Evolutionary conservation across 2,113 vertebrate species (phyloP).

Genomic region (Zosterops lateralis): DNA sequence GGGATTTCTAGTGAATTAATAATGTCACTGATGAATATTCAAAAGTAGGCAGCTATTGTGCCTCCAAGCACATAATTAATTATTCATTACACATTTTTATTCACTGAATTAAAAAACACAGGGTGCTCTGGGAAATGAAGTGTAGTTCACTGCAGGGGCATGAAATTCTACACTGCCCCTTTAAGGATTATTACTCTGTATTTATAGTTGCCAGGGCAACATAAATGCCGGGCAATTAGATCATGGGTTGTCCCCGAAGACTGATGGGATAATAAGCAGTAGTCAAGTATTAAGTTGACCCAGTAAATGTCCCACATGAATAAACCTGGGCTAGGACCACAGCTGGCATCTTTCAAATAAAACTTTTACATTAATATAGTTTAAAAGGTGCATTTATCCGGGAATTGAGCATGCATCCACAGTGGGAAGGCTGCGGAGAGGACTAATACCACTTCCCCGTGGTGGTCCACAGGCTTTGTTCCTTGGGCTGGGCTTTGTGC

Average conservation of each 20-base stretch:
- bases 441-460: conserved; percentile 15
- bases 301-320: conserved; percentile 83
- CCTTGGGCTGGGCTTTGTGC: not conserved
- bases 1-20: conserved; percentile 87
- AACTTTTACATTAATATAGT: conserved; percentile 77
- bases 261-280: conserved; percentile 88
- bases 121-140: conserved; percentile 85
- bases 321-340: conserved; percentile 80
- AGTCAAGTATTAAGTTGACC: conserved; percentile 90
- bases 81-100: conserved; percentile 89
- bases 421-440: not conserved
- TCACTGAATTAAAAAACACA: conserved; percentile 88
- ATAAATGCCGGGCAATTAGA: conserved; percentile 88
- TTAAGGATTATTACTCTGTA: conserved; percentile 85
- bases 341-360: conserved; percentile 83
- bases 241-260: conserved; percentile 85
- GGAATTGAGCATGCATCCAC: conserved; percentile 48
- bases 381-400: conserved; percentile 72
- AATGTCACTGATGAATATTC: conserved; percentile 87
- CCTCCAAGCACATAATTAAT: conserved; percentile 88
- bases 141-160: conserved; percentile 80
- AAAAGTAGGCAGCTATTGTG: conserved; percentile 88
- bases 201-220: conserved; percentile 86
- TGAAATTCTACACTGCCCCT: conserved; percentile 84
- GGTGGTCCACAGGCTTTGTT: not conserved